Percentiles rank a stretch among this genome's conserved stretches.
phyloP scores from a whole-genome alignment of 2,113 vertebrate genomes.

The Columbina picui region DNA sequence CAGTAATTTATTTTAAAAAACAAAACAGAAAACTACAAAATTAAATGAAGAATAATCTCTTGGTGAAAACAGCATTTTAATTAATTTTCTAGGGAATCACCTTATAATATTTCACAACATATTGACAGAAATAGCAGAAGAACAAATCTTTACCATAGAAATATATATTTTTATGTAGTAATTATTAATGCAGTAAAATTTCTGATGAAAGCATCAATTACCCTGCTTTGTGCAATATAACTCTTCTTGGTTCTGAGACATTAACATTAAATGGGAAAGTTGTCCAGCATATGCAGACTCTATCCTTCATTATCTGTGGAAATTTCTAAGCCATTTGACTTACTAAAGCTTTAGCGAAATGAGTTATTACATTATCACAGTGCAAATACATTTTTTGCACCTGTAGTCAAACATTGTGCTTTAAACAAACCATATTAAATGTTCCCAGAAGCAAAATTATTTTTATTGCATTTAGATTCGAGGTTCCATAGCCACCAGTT shows the following conservation, averaged over 20 bases:
- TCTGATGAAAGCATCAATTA: background rate
- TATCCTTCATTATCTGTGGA: background rate
- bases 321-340: background rate
- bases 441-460: background rate
- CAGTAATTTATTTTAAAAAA: background rate
- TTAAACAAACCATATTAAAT: background rate
- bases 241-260: background rate
- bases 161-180: background rate
- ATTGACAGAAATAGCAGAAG: constrained; percentile 5
- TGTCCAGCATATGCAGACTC: background rate
- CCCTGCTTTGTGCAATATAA: background rate
- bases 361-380: background rate
- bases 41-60: background rate
- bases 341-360: background rate
- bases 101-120: background rate
- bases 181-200: background rate
- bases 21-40: background rate
- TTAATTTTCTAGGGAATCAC: background rate
- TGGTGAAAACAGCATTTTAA: background rate
- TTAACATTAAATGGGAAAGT: background rate
- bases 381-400: background rate
- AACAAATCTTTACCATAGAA: background rate
- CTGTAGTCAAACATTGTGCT: background rate
- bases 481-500: background rate
- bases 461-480: background rate